These are phyloP conservation scores for Ceriagrion tenellum DNA, from an alignment of 2,888 invertebrate genomes.

Conservation along the genomic window DNA sequence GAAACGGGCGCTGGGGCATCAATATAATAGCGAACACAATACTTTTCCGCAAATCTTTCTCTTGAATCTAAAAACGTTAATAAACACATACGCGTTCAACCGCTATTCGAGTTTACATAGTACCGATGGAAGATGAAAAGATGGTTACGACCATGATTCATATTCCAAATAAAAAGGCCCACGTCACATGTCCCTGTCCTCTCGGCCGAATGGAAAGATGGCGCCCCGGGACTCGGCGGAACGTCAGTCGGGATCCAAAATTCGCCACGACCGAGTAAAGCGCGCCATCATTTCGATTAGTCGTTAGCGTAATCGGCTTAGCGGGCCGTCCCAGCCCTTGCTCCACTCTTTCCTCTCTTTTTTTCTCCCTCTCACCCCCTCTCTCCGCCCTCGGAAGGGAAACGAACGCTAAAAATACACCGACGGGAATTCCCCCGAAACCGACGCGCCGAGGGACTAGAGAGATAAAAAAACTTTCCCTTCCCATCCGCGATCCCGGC, in stretches of 20 bases:
- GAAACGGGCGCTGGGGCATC: too few relatives aligned
- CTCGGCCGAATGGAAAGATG: background rate
- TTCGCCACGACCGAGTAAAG: background rate
- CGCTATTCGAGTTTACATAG: too few relatives aligned
- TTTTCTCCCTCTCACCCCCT: too few relatives aligned
- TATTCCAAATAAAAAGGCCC: background rate
- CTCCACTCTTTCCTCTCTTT: background rate
- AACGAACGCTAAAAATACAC: constrained; percentile 32
- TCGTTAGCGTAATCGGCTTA: constrained; percentile 27
- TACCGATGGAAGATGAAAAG: too few relatives aligned
- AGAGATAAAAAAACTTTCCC: background rate
- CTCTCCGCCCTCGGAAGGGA: background rate
- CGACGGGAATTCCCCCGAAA: background rate
- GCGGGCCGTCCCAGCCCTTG: background rate
- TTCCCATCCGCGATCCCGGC: background rate
- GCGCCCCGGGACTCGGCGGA: background rate
- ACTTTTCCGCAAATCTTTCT: too few relatives aligned
- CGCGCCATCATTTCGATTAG: background rate
- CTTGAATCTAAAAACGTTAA: too few relatives aligned
- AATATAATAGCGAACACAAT: too few relatives aligned
- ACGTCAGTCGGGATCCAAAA: background rate
- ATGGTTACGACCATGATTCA: too few relatives aligned
- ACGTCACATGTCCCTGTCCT: background rate
- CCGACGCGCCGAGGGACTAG: background rate
- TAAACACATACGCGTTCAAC: too few relatives aligned